phyloP scores from a whole-genome alignment of 2,797 vertebrate species.

The Halcyon badia region DNA sequence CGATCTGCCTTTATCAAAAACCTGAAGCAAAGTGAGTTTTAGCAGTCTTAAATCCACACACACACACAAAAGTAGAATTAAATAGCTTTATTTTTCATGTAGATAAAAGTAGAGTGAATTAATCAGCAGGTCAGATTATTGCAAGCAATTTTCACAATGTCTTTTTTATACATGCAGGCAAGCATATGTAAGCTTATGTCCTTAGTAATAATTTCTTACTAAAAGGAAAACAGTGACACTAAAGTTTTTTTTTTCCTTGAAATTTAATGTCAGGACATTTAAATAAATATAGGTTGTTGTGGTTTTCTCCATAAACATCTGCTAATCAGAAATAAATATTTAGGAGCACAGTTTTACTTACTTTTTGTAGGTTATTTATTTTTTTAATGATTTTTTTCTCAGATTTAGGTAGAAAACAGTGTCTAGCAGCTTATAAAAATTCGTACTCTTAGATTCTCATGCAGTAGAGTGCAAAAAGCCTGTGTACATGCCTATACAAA shows the following conservation, averaged over 20 bases:
- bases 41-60: not conserved
- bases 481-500: not conserved
- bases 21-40: conserved; percentile 93
- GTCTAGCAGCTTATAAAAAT: not conserved
- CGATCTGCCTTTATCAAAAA: conserved; percentile 97
- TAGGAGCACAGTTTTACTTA: not conserved
- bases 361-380: not conserved
- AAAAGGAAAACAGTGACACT: not conserved
- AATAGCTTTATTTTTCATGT: not conserved
- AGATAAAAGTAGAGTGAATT: not conserved
- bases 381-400: not conserved
- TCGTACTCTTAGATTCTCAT: not conserved
- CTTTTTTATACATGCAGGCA: not conserved
- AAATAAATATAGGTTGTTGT: not conserved
- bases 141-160: not conserved
- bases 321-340: not conserved
- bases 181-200: not conserved
- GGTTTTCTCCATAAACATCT: not conserved
- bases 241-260: not conserved
- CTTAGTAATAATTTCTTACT: not conserved
- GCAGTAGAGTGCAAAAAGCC: not conserved
- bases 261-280: not conserved
- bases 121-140: not conserved
- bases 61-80: not conserved
- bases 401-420: not conserved